Evolutionary conservation across 1,140 invertebrate genomes (phyloP), one percentile per base, ranked within the genome.

Genomic region (Chironomus striatipennis): DNA sequence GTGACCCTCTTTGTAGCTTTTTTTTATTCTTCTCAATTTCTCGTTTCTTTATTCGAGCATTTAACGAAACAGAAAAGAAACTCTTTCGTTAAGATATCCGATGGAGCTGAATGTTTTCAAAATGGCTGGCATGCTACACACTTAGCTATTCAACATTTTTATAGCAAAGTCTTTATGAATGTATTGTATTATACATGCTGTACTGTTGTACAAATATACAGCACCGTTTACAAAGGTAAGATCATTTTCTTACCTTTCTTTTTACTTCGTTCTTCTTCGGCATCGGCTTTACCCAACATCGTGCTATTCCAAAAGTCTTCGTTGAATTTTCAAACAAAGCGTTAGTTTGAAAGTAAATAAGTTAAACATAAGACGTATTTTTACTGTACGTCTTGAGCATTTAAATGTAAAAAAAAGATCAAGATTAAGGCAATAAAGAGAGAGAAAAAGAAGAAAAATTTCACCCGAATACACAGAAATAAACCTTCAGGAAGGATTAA

Each of bases 121-220:
- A 21, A 70, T 70, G 65, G 65, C 65, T 57, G 47, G 47, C 47
- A 12, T 10, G 47, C n/a, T 57, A n/a, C 10, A 10, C 47, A 57
- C n/a, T 57, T 34, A 2, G 24, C 24, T 57, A 57, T n/a, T 57
- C 47, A 57, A 57, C 47, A 57, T 57, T 20, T 20, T 70, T 70
- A 70, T 70, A 70, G 65, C 65, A 70, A 70, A 21, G 7, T 67
- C 65, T 70, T n/a, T n/a, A n/a, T n/a, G n/a, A n/a, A n/a, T 70
- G 8, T 21, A 15, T n/a, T 20, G 9, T 18, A 20, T 21, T 0
- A 7, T 21, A 17, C 64, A 20, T 67, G 17, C 47, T 1, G 9
- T 10, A n/a, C n/a, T 4, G 47, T 57, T 57, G 47, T 57, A 57
- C n/a, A 57, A 57, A 12, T 57, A 12, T 57, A 34, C 24, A 34